Percentiles rank a stretch among this genome's conserved stretches.
These are phyloP conservation scores for Sogatella furcifera DNA, from an alignment of 1,140 invertebrate species.

Conservation along the genomic window DNA sequence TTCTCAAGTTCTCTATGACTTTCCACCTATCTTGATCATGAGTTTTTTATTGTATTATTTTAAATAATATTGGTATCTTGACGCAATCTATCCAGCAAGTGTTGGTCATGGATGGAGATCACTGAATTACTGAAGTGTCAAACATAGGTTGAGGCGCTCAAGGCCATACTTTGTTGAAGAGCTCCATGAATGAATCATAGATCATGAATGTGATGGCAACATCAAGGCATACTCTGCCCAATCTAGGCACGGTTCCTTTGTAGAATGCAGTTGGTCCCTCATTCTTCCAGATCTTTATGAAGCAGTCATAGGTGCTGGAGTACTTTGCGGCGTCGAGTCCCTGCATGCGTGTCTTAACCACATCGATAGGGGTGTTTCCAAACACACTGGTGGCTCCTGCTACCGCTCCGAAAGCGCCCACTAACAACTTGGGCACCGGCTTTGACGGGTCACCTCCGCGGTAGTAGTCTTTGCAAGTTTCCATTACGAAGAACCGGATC, in stretches of 20 bases:
- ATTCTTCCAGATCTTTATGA: constrained; percentile 76
- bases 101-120: no score
- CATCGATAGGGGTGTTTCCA: constrained; percentile 95
- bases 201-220: constrained; percentile 99
- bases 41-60: no score
- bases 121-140: no score
- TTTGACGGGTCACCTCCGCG: constrained; percentile 73
- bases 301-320: constrained; percentile 88
- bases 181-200: constrained; percentile 88
- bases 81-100: no score
- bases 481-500: constrained; percentile 96
- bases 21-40: no score
- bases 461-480: constrained; percentile 89
- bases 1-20: no score
- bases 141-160: not conserved
- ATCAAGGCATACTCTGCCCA: constrained; percentile 90
- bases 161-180: constrained; percentile 52
- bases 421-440: constrained; percentile 57
- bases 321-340: constrained; percentile 92
- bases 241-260: constrained; percentile 92
- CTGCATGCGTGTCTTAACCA: constrained; percentile 99
- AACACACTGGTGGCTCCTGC: constrained; percentile 93
- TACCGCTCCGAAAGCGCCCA: constrained; percentile 76
- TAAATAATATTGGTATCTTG: no score
- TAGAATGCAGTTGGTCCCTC: constrained; percentile 93